phyloP scores from a whole-genome alignment of 2,797 vertebrate species.

The Sebastes oblongus region DNA sequence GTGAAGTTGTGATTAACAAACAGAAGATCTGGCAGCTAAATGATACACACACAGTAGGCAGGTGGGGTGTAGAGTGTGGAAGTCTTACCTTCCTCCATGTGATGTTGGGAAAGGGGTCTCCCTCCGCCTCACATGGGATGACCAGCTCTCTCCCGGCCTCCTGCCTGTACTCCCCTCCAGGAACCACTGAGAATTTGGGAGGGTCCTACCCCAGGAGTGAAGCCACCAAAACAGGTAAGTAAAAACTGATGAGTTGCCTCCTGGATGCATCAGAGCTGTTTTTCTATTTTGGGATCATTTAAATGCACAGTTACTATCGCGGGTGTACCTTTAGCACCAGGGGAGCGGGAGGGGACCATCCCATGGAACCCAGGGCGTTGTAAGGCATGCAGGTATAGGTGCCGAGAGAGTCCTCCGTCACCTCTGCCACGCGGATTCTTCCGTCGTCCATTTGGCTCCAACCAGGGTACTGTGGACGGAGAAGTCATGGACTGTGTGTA shows the following conservation, averaged over 20 bases:
- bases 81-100: slow-evolving; percentile 94
- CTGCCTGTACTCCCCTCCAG: slow-evolving; percentile 99
- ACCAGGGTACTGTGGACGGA: slow-evolving; percentile 87
- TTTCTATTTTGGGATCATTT: background rate
- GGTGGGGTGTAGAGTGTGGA: background rate
- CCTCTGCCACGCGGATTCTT: slow-evolving; percentile 96
- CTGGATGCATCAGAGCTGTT: background rate
- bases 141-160: slow-evolving; percentile 97
- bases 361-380: slow-evolving; percentile 98
- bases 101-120: slow-evolving; percentile 98
- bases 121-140: slow-evolving; percentile 96
- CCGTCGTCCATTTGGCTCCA: slow-evolving; percentile 97
- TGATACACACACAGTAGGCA: background rate
- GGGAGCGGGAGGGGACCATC: slow-evolving; percentile 95
- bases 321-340: slow-evolving; percentile 96
- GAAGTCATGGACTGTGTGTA: background rate
- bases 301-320: background rate
- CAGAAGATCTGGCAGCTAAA: background rate
- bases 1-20: background rate
- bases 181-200: slow-evolving; percentile 99
- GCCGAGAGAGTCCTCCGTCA: slow-evolving; percentile 98
- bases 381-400: slow-evolving; percentile 99
- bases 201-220: slow-evolving; percentile 85
- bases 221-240: background rate
- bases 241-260: background rate